Evolutionary conservation across 2,113 vertebrate genomes (phyloP).

Genomic region (Cheilinus undulatus): DNA sequence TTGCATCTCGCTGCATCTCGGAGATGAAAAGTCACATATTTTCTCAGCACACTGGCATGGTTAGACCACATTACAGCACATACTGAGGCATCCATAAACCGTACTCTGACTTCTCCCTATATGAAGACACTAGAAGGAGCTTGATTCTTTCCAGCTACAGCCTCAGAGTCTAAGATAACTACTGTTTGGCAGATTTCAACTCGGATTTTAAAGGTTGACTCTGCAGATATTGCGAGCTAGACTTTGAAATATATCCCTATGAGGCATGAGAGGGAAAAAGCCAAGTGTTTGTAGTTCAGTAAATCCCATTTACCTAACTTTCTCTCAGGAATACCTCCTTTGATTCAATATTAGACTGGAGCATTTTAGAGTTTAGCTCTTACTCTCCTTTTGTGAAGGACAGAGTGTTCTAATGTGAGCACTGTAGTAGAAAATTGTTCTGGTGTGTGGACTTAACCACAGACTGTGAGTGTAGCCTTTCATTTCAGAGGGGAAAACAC

Average conservation of each 20-base stretch:
- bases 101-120: constrained; percentile 35
- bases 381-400: constrained; percentile 30
- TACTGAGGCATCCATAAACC: constrained; percentile 49
- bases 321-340: neutral
- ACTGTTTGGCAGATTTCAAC: neutral
- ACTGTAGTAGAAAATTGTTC: constrained; percentile 70
- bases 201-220: neutral
- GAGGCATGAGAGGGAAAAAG: neutral
- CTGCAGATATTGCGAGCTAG: neutral
- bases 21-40: constrained; percentile 77
- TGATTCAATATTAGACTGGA: neutral
- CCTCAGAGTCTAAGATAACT: constrained; percentile 10
- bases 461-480: constrained; percentile 69
- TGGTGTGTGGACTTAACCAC: constrained; percentile 69
- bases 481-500: constrained; percentile 65
- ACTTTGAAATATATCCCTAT: neutral
- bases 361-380: constrained; percentile 5
- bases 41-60: constrained; percentile 71
- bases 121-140: constrained; percentile 16
- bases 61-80: constrained; percentile 73
- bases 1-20: constrained; percentile 70
- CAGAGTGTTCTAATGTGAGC: constrained; percentile 61
- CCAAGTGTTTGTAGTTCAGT: neutral
- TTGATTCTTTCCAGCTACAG: constrained; percentile 26
- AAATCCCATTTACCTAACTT: neutral